These are phyloP conservation scores for Philaenus spumarius DNA, from an alignment of 1,140 invertebrate genomes.

Conservation along the genomic window DNA sequence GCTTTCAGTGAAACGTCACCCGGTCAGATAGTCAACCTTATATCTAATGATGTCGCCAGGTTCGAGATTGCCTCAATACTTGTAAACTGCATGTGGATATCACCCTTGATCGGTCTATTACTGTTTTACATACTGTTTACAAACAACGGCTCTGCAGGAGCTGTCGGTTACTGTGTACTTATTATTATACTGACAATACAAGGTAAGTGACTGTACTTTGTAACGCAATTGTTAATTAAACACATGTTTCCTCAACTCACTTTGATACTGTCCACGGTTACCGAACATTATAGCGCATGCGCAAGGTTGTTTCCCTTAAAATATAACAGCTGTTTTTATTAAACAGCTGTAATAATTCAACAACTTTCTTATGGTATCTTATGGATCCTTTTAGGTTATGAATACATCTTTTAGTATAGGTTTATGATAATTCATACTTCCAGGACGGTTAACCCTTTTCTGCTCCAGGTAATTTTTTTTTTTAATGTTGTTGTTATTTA, in stretches of 20 bases:
- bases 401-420: too few relatives aligned
- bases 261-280: too few relatives aligned
- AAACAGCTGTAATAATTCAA: too few relatives aligned
- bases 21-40: slow-evolving; percentile 85
- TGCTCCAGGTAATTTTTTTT: slow-evolving; percentile 41
- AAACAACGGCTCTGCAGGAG: slow-evolving; percentile 59
- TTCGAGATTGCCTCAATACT: not conserved
- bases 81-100: not conserved
- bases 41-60: slow-evolving; percentile 75
- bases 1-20: slow-evolving; percentile 67
- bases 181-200: slow-evolving; percentile 78
- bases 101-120: slow-evolving; percentile 38
- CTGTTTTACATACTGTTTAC: slow-evolving; percentile 69
- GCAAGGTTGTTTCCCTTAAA: too few relatives aligned
- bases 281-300: too few relatives aligned
- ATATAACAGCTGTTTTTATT: too few relatives aligned
- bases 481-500: not conserved
- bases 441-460: not conserved
- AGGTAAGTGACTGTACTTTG: slow-evolving; percentile 41
- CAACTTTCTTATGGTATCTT: not conserved
- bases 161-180: slow-evolving; percentile 71
- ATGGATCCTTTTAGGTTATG: not conserved
- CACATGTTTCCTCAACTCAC: too few relatives aligned
- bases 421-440: not conserved
- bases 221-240: not conserved